phyloP scores from a whole-genome alignment of 37 sponge, comb jelly and placozoan genomes.

The Ephydatia muelleri region DNA sequence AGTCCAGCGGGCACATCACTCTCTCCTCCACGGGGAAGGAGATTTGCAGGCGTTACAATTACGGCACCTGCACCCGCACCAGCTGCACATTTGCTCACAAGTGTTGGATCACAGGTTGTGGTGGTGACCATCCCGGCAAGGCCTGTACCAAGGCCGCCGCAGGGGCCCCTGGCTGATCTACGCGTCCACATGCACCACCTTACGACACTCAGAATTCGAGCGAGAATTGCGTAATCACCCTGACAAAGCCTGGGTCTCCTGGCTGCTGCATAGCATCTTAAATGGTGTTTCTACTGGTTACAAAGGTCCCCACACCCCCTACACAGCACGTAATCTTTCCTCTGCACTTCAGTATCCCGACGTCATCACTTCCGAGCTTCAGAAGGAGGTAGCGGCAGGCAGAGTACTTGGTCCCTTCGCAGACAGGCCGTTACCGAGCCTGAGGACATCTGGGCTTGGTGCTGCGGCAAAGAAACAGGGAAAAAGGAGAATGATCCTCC shows the following conservation, averaged over 20 bases:
- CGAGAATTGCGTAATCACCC: constrained; percentile 32
- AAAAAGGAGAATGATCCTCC: constrained; percentile 14
- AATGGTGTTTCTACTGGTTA: constrained; percentile 28
- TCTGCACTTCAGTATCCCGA: constrained; percentile 24
- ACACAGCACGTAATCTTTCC: constrained; percentile 12
- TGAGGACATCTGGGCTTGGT: too few relatives aligned
- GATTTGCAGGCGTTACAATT: too few relatives aligned
- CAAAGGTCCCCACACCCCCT: constrained; percentile 14
- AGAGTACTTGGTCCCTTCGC: too few relatives aligned
- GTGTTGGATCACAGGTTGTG: constrained; percentile 32
- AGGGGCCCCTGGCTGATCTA: constrained; percentile 23
- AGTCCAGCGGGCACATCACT: too few relatives aligned
- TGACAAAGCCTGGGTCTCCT: too few relatives aligned
- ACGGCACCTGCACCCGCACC: constrained; percentile 24
- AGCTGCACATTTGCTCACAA: constrained; percentile 29
- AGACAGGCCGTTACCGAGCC: too few relatives aligned
- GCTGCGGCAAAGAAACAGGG: too few relatives aligned
- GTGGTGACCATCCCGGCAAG: constrained; percentile 26
- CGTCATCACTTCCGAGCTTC: constrained; percentile 9
- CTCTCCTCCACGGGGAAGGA: too few relatives aligned
- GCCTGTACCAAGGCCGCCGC: constrained; percentile 13
- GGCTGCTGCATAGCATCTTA: constrained; percentile 16
- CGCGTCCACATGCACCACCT: constrained; percentile 13
- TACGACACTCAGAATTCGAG: constrained; percentile 24
- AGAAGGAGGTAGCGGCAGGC: too few relatives aligned